Conservation (phyloP, 2,797 vertebrate species). For the Acrossocheilus wenchowensis region DNA sequence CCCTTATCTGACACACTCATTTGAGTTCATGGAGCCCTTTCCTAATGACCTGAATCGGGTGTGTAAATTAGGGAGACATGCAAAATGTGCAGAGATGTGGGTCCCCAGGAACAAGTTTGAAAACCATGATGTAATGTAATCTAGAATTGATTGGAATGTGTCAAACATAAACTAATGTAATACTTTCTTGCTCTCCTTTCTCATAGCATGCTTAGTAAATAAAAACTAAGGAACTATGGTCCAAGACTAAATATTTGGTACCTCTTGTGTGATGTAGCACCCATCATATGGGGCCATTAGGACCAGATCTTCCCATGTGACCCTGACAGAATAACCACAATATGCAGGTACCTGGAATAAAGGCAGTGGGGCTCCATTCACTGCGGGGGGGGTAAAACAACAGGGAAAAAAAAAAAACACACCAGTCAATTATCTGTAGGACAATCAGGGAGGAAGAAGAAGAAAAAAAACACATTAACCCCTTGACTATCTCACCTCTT, state of each 20-base stretch:
- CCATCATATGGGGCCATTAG: constrained; percentile 74
- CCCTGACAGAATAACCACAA: constrained; percentile 74
- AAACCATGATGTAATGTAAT: neutral
- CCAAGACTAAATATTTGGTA: constrained; percentile 47
- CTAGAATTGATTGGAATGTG: neutral
- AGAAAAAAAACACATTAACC: too few species aligned
- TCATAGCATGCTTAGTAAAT: neutral
- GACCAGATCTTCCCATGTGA: constrained; percentile 65
- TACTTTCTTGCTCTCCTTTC: neutral
- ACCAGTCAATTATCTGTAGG: neutral
- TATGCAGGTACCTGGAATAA: constrained; percentile 70
- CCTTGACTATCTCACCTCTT: constrained; percentile 65
- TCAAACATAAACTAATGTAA: neutral
- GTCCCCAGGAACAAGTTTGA: too few species aligned
- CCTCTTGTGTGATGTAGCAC: constrained; percentile 77
- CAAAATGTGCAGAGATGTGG: too few species aligned
- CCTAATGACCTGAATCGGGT: too few species aligned
- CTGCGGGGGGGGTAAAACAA: constrained; percentile 57
- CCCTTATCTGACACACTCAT: too few species aligned
- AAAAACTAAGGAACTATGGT: neutral
- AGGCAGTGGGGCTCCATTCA: constrained; percentile 68
- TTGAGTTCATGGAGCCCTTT: too few species aligned
- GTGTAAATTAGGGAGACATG: too few species aligned
- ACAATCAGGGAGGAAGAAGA: neutral
- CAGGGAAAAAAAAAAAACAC: neutral